These are phyloP conservation scores for Cranoglanis bouderius DNA, from an alignment of 2,113 vertebrate genomes.

Conservation along the genomic window DNA sequence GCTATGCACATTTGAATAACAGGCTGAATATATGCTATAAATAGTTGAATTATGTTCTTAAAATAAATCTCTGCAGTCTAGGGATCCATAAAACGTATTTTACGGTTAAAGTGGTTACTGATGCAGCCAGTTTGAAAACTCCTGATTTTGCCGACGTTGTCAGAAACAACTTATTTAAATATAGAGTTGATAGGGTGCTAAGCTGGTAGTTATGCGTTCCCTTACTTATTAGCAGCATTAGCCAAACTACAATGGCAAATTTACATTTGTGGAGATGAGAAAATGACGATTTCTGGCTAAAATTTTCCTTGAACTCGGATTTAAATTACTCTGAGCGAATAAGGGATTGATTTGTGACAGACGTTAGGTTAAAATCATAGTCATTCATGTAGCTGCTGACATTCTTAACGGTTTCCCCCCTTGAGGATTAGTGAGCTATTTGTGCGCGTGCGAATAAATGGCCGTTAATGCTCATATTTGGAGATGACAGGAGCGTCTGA, in stretches of 20 bases:
- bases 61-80: neutral
- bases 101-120: too few species aligned
- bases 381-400: neutral
- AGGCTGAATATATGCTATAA: neutral
- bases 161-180: too few species aligned
- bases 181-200: too few species aligned
- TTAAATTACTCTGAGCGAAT: neutral
- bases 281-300: neutral
- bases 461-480: constrained; percentile 81
- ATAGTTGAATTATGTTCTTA: neutral
- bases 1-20: neutral
- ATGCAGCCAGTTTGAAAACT: too few species aligned
- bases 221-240: too few species aligned
- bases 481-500: constrained; percentile 70
- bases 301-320: neutral
- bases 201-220: too few species aligned
- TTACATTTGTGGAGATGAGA: neutral
- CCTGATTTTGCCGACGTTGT: too few species aligned
- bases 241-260: neutral
- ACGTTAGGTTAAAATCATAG: neutral
- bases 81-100: neutral
- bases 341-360: too few species aligned
- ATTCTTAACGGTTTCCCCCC: neutral
- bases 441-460: constrained; percentile 26
- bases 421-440: neutral